Evolutionary conservation across 1,140 invertebrate species (phyloP).

Genomic region (Grapholita molesta): DNA sequence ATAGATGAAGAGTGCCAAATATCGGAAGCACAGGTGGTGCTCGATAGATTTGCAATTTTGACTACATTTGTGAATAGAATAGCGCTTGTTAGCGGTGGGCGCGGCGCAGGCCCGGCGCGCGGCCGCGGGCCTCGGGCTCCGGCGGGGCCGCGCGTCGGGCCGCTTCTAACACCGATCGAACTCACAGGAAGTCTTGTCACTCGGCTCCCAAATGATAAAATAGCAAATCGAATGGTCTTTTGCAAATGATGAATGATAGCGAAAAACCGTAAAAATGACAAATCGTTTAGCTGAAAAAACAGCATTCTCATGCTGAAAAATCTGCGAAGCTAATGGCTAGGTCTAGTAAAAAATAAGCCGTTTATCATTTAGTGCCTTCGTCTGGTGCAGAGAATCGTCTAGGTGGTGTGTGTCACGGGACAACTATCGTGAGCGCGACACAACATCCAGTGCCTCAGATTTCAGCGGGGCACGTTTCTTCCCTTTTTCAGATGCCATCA

Average conservation of each 20-base stretch:
- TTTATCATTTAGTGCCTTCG: slow-evolving; percentile 75
- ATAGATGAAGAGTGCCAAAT: slow-evolving; percentile 71
- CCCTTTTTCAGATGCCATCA: background rate
- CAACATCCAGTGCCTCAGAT: background rate
- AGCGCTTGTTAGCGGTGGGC: slow-evolving; percentile 29
- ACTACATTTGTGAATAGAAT: slow-evolving; percentile 60
- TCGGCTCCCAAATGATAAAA: slow-evolving; percentile 73
- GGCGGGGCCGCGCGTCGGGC: slow-evolving; percentile 19
- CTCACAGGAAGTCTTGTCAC: slow-evolving; percentile 48
- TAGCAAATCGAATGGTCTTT: slow-evolving; percentile 49
- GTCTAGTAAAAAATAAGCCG: slow-evolving; percentile 52
- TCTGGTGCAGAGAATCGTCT: slow-evolving; percentile 58
- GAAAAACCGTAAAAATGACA: slow-evolving; percentile 38
- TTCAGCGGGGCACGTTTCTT: background rate
- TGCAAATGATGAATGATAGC: slow-evolving; percentile 42
- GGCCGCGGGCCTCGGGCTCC: too few species aligned
- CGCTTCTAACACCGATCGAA: slow-evolving; percentile 62
- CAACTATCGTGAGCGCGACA: slow-evolving; percentile 19
- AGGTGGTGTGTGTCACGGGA: slow-evolving; percentile 28
- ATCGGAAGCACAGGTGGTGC: slow-evolving; percentile 73
- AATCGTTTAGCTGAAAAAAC: slow-evolving; percentile 46
- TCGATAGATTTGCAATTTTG: slow-evolving; percentile 64
- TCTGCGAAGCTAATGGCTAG: slow-evolving; percentile 52
- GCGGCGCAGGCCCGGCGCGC: too few species aligned
- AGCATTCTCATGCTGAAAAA: slow-evolving; percentile 58